These are phyloP conservation scores for Ictidomys tridecemlineatus DNA, from an alignment of 2,113 vertebrate species.

Conservation along the genomic window DNA sequence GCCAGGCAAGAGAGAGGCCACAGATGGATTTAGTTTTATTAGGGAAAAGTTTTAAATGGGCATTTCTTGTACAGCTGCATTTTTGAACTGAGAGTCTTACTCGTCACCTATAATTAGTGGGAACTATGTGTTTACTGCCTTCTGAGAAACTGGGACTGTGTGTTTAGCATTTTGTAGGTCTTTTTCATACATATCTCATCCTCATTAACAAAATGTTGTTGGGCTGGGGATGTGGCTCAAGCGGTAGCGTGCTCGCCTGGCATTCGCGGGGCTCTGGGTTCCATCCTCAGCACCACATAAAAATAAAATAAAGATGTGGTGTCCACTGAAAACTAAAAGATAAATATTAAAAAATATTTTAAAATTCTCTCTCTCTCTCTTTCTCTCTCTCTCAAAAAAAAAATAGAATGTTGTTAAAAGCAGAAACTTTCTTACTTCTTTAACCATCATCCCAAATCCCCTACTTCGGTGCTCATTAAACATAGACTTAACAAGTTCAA, in stretches of 20 bases:
- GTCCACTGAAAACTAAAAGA: no score
- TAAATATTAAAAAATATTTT: no score
- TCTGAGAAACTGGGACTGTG: background rate
- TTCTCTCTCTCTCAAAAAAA: no score
- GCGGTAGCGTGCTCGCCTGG: no score
- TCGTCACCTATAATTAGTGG: background rate
- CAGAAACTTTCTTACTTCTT: background rate
- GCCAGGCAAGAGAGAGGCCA: background rate
- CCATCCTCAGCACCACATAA: no score
- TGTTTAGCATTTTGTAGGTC: background rate
- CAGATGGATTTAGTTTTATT: background rate
- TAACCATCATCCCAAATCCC: background rate
- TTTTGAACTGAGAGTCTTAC: conserved; percentile 27
- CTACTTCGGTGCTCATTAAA: background rate
- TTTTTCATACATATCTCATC: background rate
- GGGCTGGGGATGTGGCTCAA: no score
- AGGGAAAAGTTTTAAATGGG: background rate
- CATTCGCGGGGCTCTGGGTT: no score
- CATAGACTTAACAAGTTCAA: background rate
- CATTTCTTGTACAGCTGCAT: background rate
- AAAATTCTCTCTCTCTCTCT: no score
- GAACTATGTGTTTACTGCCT: background rate
- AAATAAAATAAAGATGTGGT: no score
- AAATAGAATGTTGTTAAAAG: background rate
- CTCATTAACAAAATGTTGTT: background rate